Conservation (phyloP, 2,888 invertebrate species). For the Eupithecia tripunctaria region DNA sequence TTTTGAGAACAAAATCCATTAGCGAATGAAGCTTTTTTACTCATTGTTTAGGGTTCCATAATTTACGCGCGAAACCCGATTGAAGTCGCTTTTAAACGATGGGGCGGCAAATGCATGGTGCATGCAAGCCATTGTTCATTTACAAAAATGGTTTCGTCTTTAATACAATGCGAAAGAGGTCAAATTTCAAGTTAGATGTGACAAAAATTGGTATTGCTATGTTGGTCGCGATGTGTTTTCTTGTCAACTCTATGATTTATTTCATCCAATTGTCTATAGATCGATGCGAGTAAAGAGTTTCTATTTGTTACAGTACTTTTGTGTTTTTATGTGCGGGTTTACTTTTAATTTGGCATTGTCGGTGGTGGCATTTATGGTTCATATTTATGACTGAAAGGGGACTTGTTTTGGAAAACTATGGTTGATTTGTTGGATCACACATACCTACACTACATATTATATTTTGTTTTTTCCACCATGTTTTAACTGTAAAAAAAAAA, state of each 20-base stretch:
- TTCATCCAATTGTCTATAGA: slow-evolving; percentile 77
- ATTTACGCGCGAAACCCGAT: slow-evolving; percentile 81
- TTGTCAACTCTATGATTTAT: slow-evolving; percentile 83
- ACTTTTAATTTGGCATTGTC: slow-evolving; percentile 81
- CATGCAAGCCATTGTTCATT: slow-evolving; percentile 34
- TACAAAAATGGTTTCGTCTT: slow-evolving; percentile 20
- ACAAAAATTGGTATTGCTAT: slow-evolving; percentile 34
- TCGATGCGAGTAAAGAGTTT: slow-evolving; percentile 80
- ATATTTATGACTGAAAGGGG: slow-evolving; percentile 70
- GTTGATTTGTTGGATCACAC: slow-evolving; percentile 44
- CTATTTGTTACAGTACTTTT: slow-evolving; percentile 72
- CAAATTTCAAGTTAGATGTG: slow-evolving; percentile 39
- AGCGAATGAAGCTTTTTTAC: slow-evolving; percentile 78
- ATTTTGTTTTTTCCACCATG: neutral
- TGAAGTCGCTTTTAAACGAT: slow-evolving; percentile 76
- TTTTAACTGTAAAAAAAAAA: neutral
- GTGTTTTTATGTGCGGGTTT: slow-evolving; percentile 69
- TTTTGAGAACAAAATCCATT: slow-evolving; percentile 83
- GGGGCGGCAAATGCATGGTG: slow-evolving; percentile 74
- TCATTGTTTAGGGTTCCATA: slow-evolving; percentile 80
- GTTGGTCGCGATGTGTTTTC: slow-evolving; percentile 68
- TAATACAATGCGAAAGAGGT: slow-evolving; percentile 47
- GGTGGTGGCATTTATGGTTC: slow-evolving; percentile 70
- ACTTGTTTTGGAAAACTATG: slow-evolving; percentile 42
- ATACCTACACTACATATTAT: neutral